A percentile compares a stretch with the other conserved stretches of the same genome.
Evolutionary conservation across 2,888 invertebrate genomes (phyloP).

Genomic region (Drosophila diplacantha): DNA sequence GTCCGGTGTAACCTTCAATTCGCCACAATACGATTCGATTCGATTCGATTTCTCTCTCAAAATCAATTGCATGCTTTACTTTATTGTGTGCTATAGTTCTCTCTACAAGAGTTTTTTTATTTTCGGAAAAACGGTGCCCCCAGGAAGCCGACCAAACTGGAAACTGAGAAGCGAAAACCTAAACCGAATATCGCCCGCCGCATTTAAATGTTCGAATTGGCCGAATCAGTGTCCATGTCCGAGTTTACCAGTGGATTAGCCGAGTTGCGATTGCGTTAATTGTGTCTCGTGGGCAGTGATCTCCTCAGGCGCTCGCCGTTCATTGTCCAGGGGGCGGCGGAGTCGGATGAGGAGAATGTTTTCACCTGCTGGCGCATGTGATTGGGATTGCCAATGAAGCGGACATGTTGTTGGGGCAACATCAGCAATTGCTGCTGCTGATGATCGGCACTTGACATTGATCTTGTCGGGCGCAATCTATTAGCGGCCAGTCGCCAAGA

Average conservation of each 20-base stretch:
- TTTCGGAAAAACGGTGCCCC: constrained; percentile 22
- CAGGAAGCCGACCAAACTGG: constrained; percentile 24
- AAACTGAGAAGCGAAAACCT: constrained; percentile 5
- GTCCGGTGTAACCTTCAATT: constrained; percentile 14
- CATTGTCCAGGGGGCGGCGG: background rate
- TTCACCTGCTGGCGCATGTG: constrained; percentile 66
- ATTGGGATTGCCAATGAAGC: constrained; percentile 52
- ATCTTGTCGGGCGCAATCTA: constrained; percentile 74
- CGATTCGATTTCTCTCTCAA: constrained; percentile 56
- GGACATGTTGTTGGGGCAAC: constrained; percentile 31
- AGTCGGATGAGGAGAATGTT: constrained; percentile 33
- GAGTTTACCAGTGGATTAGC: constrained; percentile 32
- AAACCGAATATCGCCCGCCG: constrained; percentile 35
- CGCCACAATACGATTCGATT: constrained; percentile 38
- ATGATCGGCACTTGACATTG: constrained; percentile 67
- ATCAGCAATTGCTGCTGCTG: constrained; percentile 40
- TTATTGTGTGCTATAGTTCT: constrained; percentile 43
- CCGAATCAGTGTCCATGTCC: constrained; percentile 52
- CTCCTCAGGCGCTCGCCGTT: constrained; percentile 33
- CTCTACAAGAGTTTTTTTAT: constrained; percentile 31
- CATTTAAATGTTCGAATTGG: constrained; percentile 63
- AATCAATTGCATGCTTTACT: constrained; percentile 66
- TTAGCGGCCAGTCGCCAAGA: constrained; percentile 56
- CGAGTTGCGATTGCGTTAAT: constrained; percentile 59
- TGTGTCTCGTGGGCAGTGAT: constrained; percentile 60